Percentiles rank a stretch among this genome's conserved stretches.
Conservation (phyloP, 2,797 vertebrate species). For the Luscinia megarhynchos region DNA sequence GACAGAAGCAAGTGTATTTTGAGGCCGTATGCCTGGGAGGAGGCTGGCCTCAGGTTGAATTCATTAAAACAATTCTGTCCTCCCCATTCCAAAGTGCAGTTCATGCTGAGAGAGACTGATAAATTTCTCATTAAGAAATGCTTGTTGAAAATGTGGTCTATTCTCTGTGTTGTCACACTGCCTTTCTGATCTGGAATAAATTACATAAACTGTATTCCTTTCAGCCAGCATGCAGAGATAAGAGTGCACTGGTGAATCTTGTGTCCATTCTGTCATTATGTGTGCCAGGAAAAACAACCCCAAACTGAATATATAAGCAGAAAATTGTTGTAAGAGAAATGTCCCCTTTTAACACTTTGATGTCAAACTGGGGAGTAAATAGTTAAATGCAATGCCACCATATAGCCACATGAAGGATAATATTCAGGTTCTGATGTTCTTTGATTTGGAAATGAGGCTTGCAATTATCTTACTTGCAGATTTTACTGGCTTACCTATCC, state of each 20-base stretch:
- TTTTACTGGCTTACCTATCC: not conserved
- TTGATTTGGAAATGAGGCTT: not conserved
- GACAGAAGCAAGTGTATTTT: not conserved
- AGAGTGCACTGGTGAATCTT: not conserved
- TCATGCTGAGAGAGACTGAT: not conserved
- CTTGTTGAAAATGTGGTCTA: not conserved
- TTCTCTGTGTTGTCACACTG: not conserved
- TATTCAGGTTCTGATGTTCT: not conserved
- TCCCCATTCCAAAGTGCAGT: not conserved
- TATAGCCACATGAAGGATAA: not conserved
- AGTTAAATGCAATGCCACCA: not conserved
- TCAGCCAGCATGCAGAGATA: not conserved
- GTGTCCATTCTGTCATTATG: not conserved
- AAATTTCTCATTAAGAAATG: constrained; percentile 32
- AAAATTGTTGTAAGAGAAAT: not conserved
- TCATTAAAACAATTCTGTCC: not conserved
- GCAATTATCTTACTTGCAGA: not conserved
- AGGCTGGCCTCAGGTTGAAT: not conserved
- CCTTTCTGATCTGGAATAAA: not conserved
- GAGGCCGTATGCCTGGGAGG: not conserved
- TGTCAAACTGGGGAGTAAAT: not conserved
- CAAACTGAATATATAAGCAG: not conserved
- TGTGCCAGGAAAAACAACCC: not conserved
- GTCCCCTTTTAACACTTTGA: not conserved
- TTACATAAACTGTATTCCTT: not conserved